Conservation (phyloP, 2,113 vertebrate species). For the Oxyruncus cristatus region DNA sequence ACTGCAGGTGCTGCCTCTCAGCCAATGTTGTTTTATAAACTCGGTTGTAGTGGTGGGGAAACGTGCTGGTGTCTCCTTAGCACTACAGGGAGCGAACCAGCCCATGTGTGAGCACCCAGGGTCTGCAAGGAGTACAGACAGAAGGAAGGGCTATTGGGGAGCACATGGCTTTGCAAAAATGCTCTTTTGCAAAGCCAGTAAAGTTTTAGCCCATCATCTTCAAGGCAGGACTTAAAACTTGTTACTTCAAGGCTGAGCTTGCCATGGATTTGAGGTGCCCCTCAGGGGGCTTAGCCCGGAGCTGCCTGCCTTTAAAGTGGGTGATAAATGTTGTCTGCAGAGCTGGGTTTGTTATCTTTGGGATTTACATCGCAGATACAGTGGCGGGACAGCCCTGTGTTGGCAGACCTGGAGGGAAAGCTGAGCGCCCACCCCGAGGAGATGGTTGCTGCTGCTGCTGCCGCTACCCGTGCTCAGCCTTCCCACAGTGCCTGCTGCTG, state of each 20-base stretch:
- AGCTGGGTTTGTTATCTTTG: constrained; percentile 43
- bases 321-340: constrained; percentile 57
- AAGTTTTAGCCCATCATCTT: background rate
- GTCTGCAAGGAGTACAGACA: background rate
- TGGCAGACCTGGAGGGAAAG: background rate
- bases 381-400: background rate
- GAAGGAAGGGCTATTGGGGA: background rate
- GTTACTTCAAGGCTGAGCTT: background rate
- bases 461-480: background rate
- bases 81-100: background rate
- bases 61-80: fast-evolving
- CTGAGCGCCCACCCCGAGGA: background rate
- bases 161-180: background rate
- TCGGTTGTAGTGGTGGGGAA: too few species aligned
- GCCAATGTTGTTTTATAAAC: background rate
- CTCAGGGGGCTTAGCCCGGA: background rate
- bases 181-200: background rate
- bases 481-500: background rate
- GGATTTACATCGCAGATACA: constrained; percentile 26
- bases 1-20: background rate
- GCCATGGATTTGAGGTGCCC: background rate
- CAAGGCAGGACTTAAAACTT: background rate
- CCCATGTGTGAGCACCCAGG: fast-evolving
- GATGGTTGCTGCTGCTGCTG: background rate
- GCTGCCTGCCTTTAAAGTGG: background rate